Conservation (phyloP, 2,797 vertebrate species). For the Liparis tanakae region DNA sequence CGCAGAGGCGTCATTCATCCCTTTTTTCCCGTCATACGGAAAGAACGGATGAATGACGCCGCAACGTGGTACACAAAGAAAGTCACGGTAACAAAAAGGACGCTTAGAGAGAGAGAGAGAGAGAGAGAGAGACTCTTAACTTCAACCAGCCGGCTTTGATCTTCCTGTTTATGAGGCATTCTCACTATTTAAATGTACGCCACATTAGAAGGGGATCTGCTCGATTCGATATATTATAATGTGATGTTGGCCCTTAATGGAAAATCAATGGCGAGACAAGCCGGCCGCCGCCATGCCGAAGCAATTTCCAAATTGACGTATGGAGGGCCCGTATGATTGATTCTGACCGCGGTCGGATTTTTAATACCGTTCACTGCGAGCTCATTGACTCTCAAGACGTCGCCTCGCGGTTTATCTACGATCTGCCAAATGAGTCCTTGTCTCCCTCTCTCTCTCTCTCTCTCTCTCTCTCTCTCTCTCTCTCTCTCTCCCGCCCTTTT, state of each 20-base stretch:
- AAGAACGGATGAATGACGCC: background rate
- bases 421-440: conserved; percentile 72
- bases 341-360: conserved; percentile 81
- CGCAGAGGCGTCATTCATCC: too few species aligned
- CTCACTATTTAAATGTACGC: conserved; percentile 78
- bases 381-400: conserved; percentile 81
- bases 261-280: conserved; percentile 84
- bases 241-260: conserved; percentile 83
- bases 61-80: conserved; percentile 26
- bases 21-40: background rate
- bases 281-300: conserved; percentile 76
- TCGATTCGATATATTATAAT: conserved; percentile 84
- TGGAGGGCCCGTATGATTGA: conserved; percentile 80
- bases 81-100: conserved; percentile 40
- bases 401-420: conserved; percentile 78
- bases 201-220: conserved; percentile 75
- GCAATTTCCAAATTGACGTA: conserved; percentile 85
- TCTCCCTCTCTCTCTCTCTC: conserved; percentile 66
- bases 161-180: conserved; percentile 52
- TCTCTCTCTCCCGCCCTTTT: conserved; percentile 52
- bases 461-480: conserved; percentile 65
- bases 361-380: conserved; percentile 80
- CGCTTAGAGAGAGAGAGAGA: conserved; percentile 4
- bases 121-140: conserved; percentile 7
- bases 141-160: conserved; percentile 33